Percentiles rank a stretch among this genome's conserved stretches.
phyloP scores from a whole-genome alignment of 2,888 invertebrate genomes.

The Drosophila recens region DNA sequence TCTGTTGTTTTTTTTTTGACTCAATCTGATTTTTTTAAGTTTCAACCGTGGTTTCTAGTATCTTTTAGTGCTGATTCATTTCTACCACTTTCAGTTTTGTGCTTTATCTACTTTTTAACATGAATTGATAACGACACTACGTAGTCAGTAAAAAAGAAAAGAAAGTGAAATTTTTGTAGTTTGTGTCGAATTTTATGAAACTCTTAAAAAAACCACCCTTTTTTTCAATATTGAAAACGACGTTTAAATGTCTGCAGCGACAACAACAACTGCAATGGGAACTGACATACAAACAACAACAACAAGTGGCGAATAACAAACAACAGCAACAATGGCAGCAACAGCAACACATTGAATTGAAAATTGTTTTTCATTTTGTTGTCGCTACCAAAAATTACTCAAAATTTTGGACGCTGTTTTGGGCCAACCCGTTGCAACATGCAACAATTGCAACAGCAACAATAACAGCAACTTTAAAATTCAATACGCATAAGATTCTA shows the following conservation, averaged over 20 bases:
- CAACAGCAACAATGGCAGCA: conserved; percentile 19
- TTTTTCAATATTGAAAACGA: conserved; percentile 17
- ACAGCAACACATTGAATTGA: conserved; percentile 65
- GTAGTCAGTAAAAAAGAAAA: not conserved
- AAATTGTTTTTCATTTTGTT: conserved; percentile 46
- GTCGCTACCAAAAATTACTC: conserved; percentile 65
- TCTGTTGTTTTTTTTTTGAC: too few species aligned
- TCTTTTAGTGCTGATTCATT: not conserved
- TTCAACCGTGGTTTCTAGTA: not conserved
- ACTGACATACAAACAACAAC: conserved; percentile 36
- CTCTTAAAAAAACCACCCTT: conserved; percentile 18
- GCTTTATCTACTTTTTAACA: not conserved
- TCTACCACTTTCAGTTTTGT: not conserved
- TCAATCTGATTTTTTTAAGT: too few species aligned
- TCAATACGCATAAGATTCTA: conserved; percentile 46
- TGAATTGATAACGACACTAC: not conserved
- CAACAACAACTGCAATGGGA: conserved; percentile 50
- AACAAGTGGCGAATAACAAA: conserved; percentile 17
- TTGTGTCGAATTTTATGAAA: not conserved
- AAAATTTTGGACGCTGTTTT: conserved; percentile 35
- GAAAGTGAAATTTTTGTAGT: conserved; percentile 4
- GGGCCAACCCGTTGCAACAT: too few species aligned
- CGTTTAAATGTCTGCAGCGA: conserved; percentile 9
- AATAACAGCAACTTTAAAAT: too few species aligned
- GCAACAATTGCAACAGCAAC: too few species aligned